phyloP scores from a whole-genome alignment of 2,113 vertebrate genomes.

The Poeciliopsis retropinna region DNA sequence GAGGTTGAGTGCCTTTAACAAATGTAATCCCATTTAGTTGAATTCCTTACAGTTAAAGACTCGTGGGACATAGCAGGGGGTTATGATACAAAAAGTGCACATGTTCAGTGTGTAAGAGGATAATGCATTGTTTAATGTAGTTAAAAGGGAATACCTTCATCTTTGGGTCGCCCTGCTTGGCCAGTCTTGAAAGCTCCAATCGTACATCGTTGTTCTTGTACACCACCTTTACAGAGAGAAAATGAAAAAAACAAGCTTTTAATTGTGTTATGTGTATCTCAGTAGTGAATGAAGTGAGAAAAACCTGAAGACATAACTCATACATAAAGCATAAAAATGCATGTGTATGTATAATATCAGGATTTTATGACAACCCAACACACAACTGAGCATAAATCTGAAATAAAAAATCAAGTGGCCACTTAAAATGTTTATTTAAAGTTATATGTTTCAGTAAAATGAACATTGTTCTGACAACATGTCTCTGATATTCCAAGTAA shows the following conservation, averaged over 20 bases:
- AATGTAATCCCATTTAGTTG: conserved; percentile 58
- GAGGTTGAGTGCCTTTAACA: conserved; percentile 28
- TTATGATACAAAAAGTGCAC: conserved; percentile 21
- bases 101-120: conserved; percentile 37
- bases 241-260: conserved; percentile 5
- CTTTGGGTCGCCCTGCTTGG: conserved; percentile 95
- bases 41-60: conserved; percentile 22
- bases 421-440: too few species aligned
- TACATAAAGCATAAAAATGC: too few species aligned
- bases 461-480: too few species aligned
- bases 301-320: conserved; percentile 3
- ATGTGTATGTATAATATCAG: too few species aligned
- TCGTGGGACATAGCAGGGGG: conserved; percentile 19
- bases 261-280: not conserved
- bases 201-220: conserved; percentile 99
- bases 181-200: conserved; percentile 94
- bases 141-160: conserved; percentile 85
- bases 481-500: too few species aligned
- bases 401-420: too few species aligned
- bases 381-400: too few species aligned
- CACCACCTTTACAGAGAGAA: conserved; percentile 85
- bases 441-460: too few species aligned
- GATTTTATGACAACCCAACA: too few species aligned
- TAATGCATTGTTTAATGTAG: conserved; percentile 29
- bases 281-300: not conserved